Evolutionary conservation across 1,140 invertebrate genomes (phyloP), one percentile per base, ranked within the genome.

Genomic region (Trichonephila clavata): DNA sequence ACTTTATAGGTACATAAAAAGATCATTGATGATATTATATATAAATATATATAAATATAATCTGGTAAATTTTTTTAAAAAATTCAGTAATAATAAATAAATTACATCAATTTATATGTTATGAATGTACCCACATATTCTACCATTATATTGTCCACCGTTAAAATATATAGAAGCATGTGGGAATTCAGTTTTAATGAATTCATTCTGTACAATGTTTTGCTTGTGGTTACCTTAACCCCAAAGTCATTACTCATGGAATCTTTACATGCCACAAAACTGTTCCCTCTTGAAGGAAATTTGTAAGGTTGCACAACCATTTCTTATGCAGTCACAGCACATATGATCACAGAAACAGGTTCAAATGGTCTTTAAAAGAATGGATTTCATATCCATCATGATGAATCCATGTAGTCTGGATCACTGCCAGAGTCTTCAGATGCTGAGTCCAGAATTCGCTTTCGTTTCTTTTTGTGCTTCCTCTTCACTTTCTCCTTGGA

Each of bases 361-460:
- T 65, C 63, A 65, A 21, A 65, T 65, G 63, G n/a, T 21, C 50
- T 59, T 57, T 24, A 84, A 84, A 59, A 21, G 20, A n/a, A 14
- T 21, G n/a, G 24, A 57, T n/a, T 57, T 27, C n/a, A 84, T 84
- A 50, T 84, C 81, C 81, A 84, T 84, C 81, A 84, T 59, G 81
- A 84, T 21, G 81, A 84, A 39, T 84, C 81, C 81, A 84, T 84
- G 43, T 27, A 97, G 95, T 97, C 97, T 87, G 97, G 97, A 95
- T 97, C 97, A 96, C 97, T 97, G 95, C 96, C 97, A 94, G 97
- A 97, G 94, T 97, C 97, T 90, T 96, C 97, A 95, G 97, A 97
- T 65, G 97, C 96, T 59, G 96, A 97, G 81, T 97, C 97, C 89
- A 95, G 95, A 95, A 96, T 94, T 96, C 97, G 96, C 96, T 96